phyloP scores from a whole-genome alignment of 2,888 invertebrate genomes.

The Drosophila demipolita region DNA sequence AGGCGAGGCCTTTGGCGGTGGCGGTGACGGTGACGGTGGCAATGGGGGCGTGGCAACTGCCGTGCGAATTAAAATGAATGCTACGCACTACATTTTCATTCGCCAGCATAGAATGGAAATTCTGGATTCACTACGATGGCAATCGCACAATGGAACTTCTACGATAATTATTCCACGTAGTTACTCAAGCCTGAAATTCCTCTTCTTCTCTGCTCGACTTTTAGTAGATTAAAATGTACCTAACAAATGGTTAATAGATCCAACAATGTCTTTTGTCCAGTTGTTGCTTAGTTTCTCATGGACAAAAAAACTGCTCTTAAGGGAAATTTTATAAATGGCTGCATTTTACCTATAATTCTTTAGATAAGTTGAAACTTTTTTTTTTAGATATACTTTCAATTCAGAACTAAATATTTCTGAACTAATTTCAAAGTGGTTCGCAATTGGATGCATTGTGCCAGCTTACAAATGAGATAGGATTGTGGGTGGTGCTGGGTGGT shows the following conservation, averaged over 20 bases:
- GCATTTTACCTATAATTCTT: background rate
- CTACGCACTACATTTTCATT: conserved; percentile 68
- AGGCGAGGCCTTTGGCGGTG: conserved; percentile 7
- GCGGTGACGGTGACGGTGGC: conserved; percentile 1
- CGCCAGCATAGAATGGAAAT: conserved; percentile 23
- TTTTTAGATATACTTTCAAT: background rate
- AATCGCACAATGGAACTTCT: conserved; percentile 3
- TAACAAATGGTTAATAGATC: background rate
- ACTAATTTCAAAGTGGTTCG: conserved; percentile 55
- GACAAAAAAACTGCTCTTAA: background rate
- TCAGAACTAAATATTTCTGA: conserved; percentile 5
- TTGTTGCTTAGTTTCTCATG: background rate
- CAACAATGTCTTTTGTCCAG: background rate
- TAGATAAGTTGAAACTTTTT: background rate
- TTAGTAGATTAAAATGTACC: conserved; percentile 8
- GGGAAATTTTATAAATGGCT: background rate
- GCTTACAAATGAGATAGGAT: background rate
- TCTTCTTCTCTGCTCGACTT: background rate
- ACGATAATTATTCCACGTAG: background rate
- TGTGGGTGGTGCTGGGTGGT: background rate
- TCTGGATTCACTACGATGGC: conserved; percentile 12
- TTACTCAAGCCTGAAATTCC: conserved; percentile 4
- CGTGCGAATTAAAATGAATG: conserved; percentile 59
- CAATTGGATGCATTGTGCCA: background rate
- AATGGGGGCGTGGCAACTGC: conserved; percentile 43